Evolutionary conservation across 1,140 invertebrate genomes (phyloP), one percentile per base, ranked within the genome.

Genomic region (Hyles euphorbiae): DNA sequence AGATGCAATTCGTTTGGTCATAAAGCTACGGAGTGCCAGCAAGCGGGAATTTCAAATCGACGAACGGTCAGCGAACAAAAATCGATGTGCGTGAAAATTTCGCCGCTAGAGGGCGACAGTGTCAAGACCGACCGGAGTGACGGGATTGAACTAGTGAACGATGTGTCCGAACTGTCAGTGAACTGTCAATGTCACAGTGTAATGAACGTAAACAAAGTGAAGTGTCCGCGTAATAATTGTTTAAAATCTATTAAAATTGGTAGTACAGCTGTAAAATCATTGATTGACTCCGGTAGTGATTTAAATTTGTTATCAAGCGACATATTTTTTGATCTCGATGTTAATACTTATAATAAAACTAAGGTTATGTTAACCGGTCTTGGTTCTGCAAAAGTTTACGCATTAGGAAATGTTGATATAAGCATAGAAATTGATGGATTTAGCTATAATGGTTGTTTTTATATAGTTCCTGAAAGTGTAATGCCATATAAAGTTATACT

Each of bases 401-500:
- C 53, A 5, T 3, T 56, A 11, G 53, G 54, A 2, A 61, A 52
- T 10, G 51, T 56, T 56, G 10, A 34, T 48, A 52, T 22, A 7
- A 9, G 12, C 9, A 34, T 61, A 45, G 9, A 22, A 9, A 11
- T 62, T 33, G 54, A 62, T 49, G 3, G 33, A 12, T 44, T 53
- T 6, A 33, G 55, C 40, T 62, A 47, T 11, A 32, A 5, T 10
- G 32, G 53, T 48, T 9, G 8, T 34, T 61, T 61, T 46, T 52
- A 61, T 56, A 52, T 61, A 10, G 60, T 61, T 33, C 53, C 47
- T 40, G 2, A 3, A 2, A 32, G 12, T 43, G 43, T 10, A 7
- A 61, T 61, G 5, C 60, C 60, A 34, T 61, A 56, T 12, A 9
- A 60, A 34, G 36, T 60, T 9, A 60, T 64, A 33, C 56, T 64